These are phyloP conservation scores for Melipona bicolor DNA, from an alignment of 2,888 invertebrate genomes.

Conservation along the genomic window DNA sequence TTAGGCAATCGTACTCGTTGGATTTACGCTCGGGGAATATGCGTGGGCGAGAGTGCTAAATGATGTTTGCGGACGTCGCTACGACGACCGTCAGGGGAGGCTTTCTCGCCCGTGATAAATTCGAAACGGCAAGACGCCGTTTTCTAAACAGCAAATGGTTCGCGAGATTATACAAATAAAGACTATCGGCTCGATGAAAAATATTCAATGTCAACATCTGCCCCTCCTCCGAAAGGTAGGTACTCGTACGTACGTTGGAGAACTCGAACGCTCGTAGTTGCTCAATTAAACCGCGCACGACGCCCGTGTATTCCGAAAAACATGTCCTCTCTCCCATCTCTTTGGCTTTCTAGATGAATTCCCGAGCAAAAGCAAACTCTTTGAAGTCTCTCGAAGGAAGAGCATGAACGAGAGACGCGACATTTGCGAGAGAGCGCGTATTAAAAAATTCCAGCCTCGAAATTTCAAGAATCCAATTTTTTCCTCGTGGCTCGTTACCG, in stretches of 20 bases:
- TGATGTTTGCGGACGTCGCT: conserved; percentile 47
- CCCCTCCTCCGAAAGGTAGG: background rate
- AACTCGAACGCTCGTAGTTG: background rate
- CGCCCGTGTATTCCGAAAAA: background rate
- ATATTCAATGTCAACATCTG: conserved; percentile 30
- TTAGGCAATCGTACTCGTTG: background rate
- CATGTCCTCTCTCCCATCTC: conserved; percentile 1
- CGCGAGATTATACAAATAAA: background rate
- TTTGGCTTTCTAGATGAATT: conserved; percentile 37
- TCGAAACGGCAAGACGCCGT: background rate
- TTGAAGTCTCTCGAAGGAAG: conserved; percentile 56
- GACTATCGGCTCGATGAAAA: conserved; percentile 1
- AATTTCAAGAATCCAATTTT: conserved; percentile 72
- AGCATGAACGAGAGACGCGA: conserved; percentile 43
- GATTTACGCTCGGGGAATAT: conserved; percentile 11
- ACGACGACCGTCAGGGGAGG: conserved; percentile 17
- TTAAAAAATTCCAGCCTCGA: conserved; percentile 72
- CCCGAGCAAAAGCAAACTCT: conserved; percentile 32
- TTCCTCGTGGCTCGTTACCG: conserved; percentile 67
- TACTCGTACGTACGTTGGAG: background rate
- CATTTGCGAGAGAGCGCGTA: conserved; percentile 61
- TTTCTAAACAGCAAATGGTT: conserved; percentile 23
- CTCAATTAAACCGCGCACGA: conserved; percentile 33
- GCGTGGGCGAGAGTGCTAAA: conserved; percentile 49
- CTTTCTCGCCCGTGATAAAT: conserved; percentile 37